Evolutionary conservation across 1,140 invertebrate genomes (phyloP), one percentile per base, ranked within the genome.

Genomic region (Streblospio benedicti): DNA sequence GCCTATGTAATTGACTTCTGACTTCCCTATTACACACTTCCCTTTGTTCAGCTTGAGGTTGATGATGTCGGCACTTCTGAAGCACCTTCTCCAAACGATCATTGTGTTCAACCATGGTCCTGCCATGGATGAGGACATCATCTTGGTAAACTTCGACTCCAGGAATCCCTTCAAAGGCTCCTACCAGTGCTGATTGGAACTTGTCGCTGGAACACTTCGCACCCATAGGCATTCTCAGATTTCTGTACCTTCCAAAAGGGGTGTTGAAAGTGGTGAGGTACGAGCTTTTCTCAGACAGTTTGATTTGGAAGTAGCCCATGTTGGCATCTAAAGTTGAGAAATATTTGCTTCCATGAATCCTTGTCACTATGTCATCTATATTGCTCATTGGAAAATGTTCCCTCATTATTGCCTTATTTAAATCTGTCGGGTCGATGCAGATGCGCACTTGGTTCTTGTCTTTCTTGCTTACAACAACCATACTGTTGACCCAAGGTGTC

Each of bases 341-440:
- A n/a, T n/a, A n/a, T n/a, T n/a, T n/a, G n/a, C n/a, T n/a, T n/a
- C n/a, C n/a, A n/a, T n/a, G n/a, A n/a, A n/a, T n/a, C n/a, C n/a
- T n/a, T n/a, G n/a, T n/a, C n/a, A n/a, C n/a, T n/a, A n/a, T n/a
- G n/a, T 69, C 68, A 50, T 69, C 68, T 25, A 67, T 30, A 9
- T 58, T 63, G 28, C 56, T 64, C n/a, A 70, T 30, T 25, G 35
- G 49, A 45, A 57, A 67, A 30, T 66, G 53, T 53, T 67, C 60
- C 33, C 60, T 28, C 33, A 28, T 50, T 3, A 68, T 30, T 43
- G 66, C 66, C 38, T 56, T 60, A 35, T 70, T 70, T 0, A 65
- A 63, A 16, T 51, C 23, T 51, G 63, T 54, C 9, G 64, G 67
- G 44, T 69, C 65, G 9, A 67, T 16, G 41, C 67, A 71, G 1